Conservation (phyloP, 2,797 vertebrate species). For the Rhadinocentrus ornatus region DNA sequence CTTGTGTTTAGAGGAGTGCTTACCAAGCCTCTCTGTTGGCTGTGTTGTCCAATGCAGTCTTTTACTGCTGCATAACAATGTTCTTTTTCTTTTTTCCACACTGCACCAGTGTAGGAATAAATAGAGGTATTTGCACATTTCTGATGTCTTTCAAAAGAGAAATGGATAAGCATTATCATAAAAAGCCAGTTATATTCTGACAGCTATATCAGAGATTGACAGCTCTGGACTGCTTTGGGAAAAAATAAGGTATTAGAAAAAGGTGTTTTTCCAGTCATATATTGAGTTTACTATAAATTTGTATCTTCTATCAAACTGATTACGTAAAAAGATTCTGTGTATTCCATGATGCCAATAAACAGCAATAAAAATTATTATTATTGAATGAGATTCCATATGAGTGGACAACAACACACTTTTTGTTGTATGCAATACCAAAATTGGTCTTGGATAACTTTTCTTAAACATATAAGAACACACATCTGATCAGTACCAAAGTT, state of each 20-base stretch:
- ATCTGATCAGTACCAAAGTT: no score
- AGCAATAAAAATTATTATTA: no score
- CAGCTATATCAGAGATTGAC: conserved; percentile 38
- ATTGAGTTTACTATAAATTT: no score
- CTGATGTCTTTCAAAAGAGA: neutral
- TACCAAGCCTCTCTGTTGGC: conserved; percentile 25
- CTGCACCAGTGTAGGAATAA: conserved; percentile 48
- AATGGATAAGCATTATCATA: conserved; percentile 10
- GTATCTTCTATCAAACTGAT: no score
- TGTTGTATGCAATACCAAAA: no score
- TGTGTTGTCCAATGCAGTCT: conserved; percentile 41
- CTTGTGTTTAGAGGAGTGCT: conserved; percentile 13
- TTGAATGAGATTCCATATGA: no score
- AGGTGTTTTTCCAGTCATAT: neutral
- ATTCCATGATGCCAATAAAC: no score
- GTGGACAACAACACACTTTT: no score
- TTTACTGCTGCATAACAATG: conserved; percentile 51
- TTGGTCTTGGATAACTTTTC: no score
- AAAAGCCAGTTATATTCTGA: conserved; percentile 30
- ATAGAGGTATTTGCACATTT: conserved; percentile 47
- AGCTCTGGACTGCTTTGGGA: conserved; percentile 21
- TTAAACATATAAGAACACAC: no score
- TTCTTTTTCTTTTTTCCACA: neutral
- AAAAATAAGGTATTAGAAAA: neutral
- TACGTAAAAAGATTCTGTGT: no score